Conservation (phyloP, 1,140 invertebrate genomes). For the Galleria mellonella region DNA sequence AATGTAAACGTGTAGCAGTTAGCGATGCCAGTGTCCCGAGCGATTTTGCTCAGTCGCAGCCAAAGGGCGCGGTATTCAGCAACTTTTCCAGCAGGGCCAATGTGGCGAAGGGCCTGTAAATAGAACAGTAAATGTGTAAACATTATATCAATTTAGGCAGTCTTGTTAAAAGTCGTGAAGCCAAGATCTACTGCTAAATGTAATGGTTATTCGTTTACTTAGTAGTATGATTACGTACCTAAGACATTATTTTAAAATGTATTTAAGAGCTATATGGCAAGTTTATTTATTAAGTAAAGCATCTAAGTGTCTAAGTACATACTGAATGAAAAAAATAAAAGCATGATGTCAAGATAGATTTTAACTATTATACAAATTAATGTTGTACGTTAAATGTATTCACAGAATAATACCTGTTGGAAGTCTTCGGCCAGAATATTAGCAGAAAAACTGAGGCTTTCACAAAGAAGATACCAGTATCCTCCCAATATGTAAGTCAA, state of each 20-base stretch:
- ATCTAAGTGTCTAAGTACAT: too few species aligned
- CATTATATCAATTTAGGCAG: too few species aligned
- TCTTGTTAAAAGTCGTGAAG: background rate
- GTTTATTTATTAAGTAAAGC: too few species aligned
- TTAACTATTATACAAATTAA: too few species aligned
- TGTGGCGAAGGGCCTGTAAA: constrained; percentile 76
- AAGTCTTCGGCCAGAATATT: constrained; percentile 78
- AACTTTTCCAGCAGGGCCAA: constrained; percentile 78
- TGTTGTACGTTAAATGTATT: too few species aligned
- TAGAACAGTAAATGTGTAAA: background rate
- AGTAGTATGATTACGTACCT: too few species aligned
- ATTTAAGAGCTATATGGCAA: too few species aligned
- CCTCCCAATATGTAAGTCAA: constrained; percentile 78
- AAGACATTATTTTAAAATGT: too few species aligned
- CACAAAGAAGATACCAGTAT: constrained; percentile 79
- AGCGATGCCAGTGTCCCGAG: constrained; percentile 77
- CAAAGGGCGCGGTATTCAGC: constrained; percentile 79
- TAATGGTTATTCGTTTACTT: too few species aligned
- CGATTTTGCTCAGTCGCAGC: constrained; percentile 78
- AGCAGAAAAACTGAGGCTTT: constrained; percentile 76
- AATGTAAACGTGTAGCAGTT: constrained; percentile 79
- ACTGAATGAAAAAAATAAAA: too few species aligned
- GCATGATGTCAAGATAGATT: too few species aligned
- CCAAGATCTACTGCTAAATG: too few species aligned
- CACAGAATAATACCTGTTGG: constrained; percentile 66